These are phyloP conservation scores for Henricia sp. DNA, from an alignment of 53 echinoderm and acorn worm species.

Conservation along the genomic window DNA sequence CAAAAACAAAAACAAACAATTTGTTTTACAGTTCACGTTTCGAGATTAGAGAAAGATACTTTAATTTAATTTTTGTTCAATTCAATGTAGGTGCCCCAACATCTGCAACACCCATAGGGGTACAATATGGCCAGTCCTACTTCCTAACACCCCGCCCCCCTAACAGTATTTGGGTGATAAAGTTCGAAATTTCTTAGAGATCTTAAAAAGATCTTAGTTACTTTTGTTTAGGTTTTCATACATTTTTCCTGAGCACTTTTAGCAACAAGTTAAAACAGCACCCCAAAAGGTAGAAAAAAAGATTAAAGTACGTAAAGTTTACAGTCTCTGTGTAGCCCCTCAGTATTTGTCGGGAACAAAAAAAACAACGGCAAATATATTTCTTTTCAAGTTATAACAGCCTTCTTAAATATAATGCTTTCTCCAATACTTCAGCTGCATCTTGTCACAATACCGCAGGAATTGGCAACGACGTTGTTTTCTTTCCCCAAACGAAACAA, in stretches of 20 bases:
- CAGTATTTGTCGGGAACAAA: constrained; percentile 17
- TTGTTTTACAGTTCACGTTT: background rate
- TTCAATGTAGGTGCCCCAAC: background rate
- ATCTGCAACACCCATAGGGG: background rate
- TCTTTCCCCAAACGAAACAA: background rate
- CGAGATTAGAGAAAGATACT: no score
- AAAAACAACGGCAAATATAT: constrained; percentile 50
- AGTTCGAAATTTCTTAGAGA: background rate
- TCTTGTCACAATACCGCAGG: constrained; percentile 16
- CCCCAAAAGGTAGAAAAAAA: constrained; percentile 7
- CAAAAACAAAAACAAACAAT: background rate
- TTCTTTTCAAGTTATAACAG: constrained; percentile 41
- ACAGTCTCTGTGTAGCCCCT: constrained; percentile 58
- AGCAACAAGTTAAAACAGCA: background rate
- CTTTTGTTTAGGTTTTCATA: background rate
- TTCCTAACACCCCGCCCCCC: background rate
- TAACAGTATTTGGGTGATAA: background rate
- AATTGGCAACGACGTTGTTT: constrained; percentile 16
- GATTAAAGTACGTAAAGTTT: constrained; percentile 6
- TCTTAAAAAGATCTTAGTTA: background rate
- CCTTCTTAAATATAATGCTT: constrained; percentile 49
- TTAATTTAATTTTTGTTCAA: background rate
- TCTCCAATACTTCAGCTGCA: constrained; percentile 42
- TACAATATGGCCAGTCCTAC: background rate
- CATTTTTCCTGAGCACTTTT: constrained; percentile 27